Base-by-base conservation (phyloP, 1,140 invertebrate genomes). In the Idris sp. region DNA sequence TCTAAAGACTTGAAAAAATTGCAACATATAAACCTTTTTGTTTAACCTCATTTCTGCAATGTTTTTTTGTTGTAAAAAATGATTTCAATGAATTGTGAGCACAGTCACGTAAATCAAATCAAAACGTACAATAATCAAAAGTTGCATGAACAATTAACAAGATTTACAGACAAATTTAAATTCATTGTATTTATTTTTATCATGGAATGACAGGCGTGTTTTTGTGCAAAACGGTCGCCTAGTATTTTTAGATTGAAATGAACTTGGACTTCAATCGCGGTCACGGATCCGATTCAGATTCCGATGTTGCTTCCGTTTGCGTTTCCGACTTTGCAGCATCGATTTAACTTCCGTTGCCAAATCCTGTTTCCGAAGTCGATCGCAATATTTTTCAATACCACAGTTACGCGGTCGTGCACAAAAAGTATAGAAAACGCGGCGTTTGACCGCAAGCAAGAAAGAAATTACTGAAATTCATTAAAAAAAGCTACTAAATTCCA, bases 301-400 rank as follows among this genome's bases (percentile, higher is more conserved):
- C 61, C 61, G 61, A 67, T 61, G 61, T 67, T 40, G 48, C 71
- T 74, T 74, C 69, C 69, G 69, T 51, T 46, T 30, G 61, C 69
- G 44, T 61, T 74, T 74, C 71, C 71, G 61, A 67, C 71, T 74
- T 67, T 35, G 54, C 48, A 67, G 71, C 71, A 62, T 74, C 71
- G 71, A 74, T 74, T 74, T 74, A 74, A 61, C 62, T 74, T 74
- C 71, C 71, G 71, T 62, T 74, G 71, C 62, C 71, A 74, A 74
- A 74, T 74, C 71, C 71, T 48, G 61, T 65, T 74, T 74, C 71
- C 71, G 71, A 74, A 74, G 71, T 74, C 62, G 71, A 74, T 74
- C 49, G 71, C 49, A 67, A 74, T 74, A 74, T 74, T 74, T 74
- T 74, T 74, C 71, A 68, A 67, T 74, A 68, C 62, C 62, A 67